phyloP scores from a whole-genome alignment of 2,888 invertebrate species.

The Deroplatys truncata region DNA sequence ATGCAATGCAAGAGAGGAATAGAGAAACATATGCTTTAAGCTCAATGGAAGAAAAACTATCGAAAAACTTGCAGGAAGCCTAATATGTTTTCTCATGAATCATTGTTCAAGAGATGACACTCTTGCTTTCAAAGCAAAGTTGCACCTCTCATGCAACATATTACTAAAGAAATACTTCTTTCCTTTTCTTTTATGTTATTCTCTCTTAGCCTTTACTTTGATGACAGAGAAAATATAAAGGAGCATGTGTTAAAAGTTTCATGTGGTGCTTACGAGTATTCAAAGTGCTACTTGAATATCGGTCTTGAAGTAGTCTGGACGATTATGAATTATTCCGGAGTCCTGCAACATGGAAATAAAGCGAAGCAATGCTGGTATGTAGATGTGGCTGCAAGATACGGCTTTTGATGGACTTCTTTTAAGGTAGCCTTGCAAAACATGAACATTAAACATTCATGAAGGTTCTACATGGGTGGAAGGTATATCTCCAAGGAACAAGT shows the following conservation, averaged over 20 bases:
- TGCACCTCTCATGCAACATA: neutral
- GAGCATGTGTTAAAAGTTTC: neutral
- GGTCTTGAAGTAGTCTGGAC: neutral
- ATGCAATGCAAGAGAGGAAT: too few species aligned
- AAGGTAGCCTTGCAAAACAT: neutral
- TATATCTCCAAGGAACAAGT: neutral
- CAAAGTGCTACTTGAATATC: neutral
- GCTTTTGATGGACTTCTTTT: neutral
- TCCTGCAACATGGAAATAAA: neutral
- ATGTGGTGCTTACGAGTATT: neutral
- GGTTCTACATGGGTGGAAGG: neutral
- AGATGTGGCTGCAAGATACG: neutral
- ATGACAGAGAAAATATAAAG: neutral
- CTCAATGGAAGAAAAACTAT: too few species aligned
- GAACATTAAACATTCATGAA: neutral
- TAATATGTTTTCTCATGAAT: too few species aligned
- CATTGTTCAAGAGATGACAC: neutral
- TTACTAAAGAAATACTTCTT: neutral
- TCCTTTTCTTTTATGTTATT: neutral
- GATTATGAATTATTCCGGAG: neutral
- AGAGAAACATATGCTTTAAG: too few species aligned
- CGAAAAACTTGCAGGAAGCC: too few species aligned
- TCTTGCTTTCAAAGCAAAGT: neutral
- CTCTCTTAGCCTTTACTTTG: neutral
- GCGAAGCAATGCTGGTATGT: neutral